Percentiles rank a stretch among this genome's conserved stretches.
Evolutionary conservation across 2,113 vertebrate species (phyloP).

Genomic region (Gymnogyps californianus): DNA sequence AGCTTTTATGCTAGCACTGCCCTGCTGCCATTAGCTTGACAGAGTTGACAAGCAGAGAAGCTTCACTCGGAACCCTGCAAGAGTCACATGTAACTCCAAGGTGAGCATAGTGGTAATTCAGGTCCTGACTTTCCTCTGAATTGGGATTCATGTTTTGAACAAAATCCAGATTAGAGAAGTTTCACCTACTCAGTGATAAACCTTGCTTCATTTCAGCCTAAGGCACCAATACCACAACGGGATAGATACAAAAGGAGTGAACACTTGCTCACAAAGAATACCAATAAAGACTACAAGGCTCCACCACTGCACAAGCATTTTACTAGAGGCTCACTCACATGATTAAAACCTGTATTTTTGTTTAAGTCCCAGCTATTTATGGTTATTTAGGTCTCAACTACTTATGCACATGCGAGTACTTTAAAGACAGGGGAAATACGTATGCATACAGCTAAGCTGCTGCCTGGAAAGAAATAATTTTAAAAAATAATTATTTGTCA

Average conservation of each 20-base stretch:
- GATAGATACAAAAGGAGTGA: not conserved
- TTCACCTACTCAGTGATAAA: not conserved
- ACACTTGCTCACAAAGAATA: not conserved
- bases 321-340: not conserved
- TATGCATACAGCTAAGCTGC: not conserved
- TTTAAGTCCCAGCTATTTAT: not conserved
- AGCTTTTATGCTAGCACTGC: not conserved
- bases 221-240: not conserved
- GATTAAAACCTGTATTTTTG: not conserved
- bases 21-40: not conserved
- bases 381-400: not conserved
- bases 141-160: not conserved
- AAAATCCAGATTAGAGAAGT: not conserved
- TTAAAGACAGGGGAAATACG: not conserved
- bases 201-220: not conserved
- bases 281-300: not conserved
- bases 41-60: not conserved
- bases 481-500: not conserved
- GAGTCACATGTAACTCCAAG: not conserved
- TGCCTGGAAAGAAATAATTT: not conserved
- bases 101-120: accelerated
- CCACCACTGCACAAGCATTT: not conserved
- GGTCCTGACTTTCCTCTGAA: not conserved
- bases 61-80: not conserved
- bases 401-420: accelerated